Percentiles rank a stretch among this genome's conserved stretches.
Conservation (phyloP, 2,888 invertebrate species). For the Lacanobia wlatinum region DNA sequence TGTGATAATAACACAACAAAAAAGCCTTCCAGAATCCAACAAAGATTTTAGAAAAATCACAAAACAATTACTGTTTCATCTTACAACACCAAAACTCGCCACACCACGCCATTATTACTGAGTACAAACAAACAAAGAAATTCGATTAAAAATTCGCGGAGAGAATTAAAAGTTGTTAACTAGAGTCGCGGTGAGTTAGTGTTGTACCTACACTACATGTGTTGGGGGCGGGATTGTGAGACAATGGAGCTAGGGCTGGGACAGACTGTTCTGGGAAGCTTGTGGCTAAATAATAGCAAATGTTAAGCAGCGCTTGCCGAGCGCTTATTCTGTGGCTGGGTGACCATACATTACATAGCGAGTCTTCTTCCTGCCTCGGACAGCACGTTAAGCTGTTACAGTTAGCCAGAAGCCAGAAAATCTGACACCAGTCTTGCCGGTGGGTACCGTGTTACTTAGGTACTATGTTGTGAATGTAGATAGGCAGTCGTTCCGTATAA, state of each 20-base stretch:
- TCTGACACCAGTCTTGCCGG: too few relatives aligned
- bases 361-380: too few relatives aligned
- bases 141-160: slow-evolving; percentile 68
- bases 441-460: too few relatives aligned
- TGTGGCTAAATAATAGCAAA: too few relatives aligned
- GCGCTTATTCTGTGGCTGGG: too few relatives aligned
- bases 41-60: not conserved
- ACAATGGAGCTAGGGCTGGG: slow-evolving; percentile 37
- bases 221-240: slow-evolving; percentile 36
- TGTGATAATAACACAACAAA: not conserved
- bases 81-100: slow-evolving; percentile 4
- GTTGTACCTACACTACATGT: slow-evolving; percentile 37
- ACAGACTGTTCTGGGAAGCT: not conserved
- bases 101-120: slow-evolving; percentile 29
- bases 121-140: slow-evolving; percentile 65
- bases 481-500: too few relatives aligned
- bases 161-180: slow-evolving; percentile 73
- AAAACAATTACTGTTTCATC: slow-evolving; percentile 8
- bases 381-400: too few relatives aligned
- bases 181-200: slow-evolving; percentile 70
- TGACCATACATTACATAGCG: too few relatives aligned
- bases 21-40: too few relatives aligned
- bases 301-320: too few relatives aligned
- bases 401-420: too few relatives aligned
- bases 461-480: too few relatives aligned